Evolutionary conservation across 2,888 invertebrate species (phyloP).

Genomic region (Leptopilina myrica): DNA sequence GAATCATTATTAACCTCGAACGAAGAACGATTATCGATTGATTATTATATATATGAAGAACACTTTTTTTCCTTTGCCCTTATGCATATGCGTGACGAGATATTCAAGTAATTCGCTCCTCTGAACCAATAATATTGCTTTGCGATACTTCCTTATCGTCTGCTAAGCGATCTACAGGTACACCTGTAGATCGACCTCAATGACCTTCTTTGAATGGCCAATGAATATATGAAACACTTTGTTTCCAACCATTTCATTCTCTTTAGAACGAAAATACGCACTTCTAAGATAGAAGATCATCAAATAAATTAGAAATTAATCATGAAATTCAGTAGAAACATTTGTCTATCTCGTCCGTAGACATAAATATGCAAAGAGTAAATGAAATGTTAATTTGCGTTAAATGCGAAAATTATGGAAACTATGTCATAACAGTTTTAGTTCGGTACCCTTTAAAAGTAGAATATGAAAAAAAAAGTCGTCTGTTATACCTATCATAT

Average conservation of each 20-base stretch:
- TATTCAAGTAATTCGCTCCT: slow-evolving; percentile 16
- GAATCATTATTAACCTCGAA: slow-evolving; percentile 16
- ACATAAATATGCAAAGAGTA: too few species aligned
- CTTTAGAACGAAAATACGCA: too few species aligned
- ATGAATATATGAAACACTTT: slow-evolving; percentile 2
- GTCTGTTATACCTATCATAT: too few species aligned
- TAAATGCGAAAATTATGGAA: too few species aligned
- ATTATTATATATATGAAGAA: background rate
- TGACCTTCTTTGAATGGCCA: background rate
- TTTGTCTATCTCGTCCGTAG: too few species aligned
- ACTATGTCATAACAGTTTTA: too few species aligned
- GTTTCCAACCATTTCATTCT: background rate
- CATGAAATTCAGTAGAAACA: too few species aligned
- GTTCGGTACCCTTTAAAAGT: too few species aligned
- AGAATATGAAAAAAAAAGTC: too few species aligned
- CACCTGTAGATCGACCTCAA: slow-evolving; percentile 22
- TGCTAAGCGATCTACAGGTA: background rate
- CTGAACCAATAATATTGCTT: slow-evolving; percentile 16
- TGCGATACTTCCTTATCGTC: slow-evolving; percentile 11
- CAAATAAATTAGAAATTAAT: too few species aligned
- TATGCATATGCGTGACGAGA: slow-evolving; percentile 2
- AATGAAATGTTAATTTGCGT: too few species aligned
- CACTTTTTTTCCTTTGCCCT: slow-evolving; percentile 21
- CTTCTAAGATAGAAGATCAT: too few species aligned
- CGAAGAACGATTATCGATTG: slow-evolving; percentile 25